Conservation (phyloP, 1,140 invertebrate genomes). For the Charaxes varanes region DNA sequence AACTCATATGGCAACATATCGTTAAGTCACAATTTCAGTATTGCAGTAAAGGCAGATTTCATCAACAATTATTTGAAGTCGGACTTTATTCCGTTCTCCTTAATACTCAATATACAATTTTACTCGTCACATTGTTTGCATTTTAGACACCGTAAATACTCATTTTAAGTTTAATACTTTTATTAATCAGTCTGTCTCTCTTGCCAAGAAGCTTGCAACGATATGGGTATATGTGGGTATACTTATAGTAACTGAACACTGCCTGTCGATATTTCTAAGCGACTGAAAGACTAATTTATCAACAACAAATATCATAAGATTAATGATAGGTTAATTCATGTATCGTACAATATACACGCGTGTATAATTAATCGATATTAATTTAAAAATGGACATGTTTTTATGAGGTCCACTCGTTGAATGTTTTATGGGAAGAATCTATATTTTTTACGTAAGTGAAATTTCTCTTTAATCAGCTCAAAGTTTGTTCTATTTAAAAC, state of each 20-base stretch:
- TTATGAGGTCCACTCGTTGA: neutral
- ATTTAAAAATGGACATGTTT: neutral
- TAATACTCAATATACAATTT: conserved; percentile 8
- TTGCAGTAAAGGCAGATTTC: conserved; percentile 10
- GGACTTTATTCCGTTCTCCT: neutral
- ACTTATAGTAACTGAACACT: conserved; percentile 42
- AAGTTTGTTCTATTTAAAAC: too few species aligned
- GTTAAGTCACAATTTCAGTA: conserved; percentile 15
- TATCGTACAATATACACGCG: neutral
- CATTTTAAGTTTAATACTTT: conserved; percentile 9
- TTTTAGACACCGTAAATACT: conserved; percentile 12
- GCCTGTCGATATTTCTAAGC: conserved; percentile 43
- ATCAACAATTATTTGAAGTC: neutral
- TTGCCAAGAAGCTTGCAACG: conserved; percentile 40
- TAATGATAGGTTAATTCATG: conserved; percentile 1
- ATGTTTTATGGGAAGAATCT: too few species aligned
- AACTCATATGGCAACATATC: too few species aligned
- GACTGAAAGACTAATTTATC: conserved; percentile 30
- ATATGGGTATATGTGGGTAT: conserved; percentile 17
- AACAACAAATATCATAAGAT: conserved; percentile 12
- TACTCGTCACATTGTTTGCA: conserved; percentile 1
- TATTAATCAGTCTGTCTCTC: conserved; percentile 21
- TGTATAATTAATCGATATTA: neutral
- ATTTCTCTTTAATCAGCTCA: too few species aligned
- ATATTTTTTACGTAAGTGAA: too few species aligned